phyloP scores from a whole-genome alignment of 2,888 invertebrate species.

The Zygothrica quintamaculata region DNA sequence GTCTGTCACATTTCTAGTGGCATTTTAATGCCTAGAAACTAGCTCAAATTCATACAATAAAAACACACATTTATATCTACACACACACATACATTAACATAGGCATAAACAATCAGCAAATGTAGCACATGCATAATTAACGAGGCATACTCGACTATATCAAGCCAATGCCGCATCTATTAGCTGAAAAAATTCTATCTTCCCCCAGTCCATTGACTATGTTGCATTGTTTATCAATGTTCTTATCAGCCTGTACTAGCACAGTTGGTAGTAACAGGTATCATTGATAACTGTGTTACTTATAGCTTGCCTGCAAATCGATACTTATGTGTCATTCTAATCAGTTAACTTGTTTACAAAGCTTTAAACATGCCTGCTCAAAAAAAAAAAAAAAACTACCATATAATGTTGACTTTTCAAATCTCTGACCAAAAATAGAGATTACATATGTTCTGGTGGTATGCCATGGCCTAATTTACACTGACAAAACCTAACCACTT shows the following conservation, averaged over 20 bases:
- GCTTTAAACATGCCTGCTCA: constrained; percentile 37
- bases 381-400: constrained; percentile 28
- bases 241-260: constrained; percentile 23
- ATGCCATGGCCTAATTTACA: constrained; percentile 16
- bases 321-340: constrained; percentile 31
- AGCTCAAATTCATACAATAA: too few relatives aligned
- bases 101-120: constrained; percentile 7
- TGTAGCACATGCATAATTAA: constrained; percentile 31
- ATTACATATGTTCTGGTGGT: constrained; percentile 49
- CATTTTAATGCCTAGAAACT: constrained; percentile 9
- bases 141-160: constrained; percentile 6
- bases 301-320: not conserved
- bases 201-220: constrained; percentile 3
- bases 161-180: too few relatives aligned
- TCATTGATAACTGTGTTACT: not conserved
- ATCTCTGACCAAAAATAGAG: constrained; percentile 62
- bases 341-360: constrained; percentile 57
- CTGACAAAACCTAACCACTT: constrained; percentile 39
- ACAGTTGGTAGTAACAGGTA: too few relatives aligned
- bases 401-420: constrained; percentile 43
- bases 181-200: constrained; percentile 22
- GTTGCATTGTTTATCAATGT: constrained; percentile 17
- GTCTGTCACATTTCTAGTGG: constrained; percentile 14
- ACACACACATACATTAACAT: not conserved
- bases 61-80: too few relatives aligned